Percentiles rank a stretch among this genome's conserved stretches.
These are phyloP conservation scores for Tragelaphus strepsiceros DNA, from an alignment of 2,113 vertebrate species.

Conservation along the genomic window DNA sequence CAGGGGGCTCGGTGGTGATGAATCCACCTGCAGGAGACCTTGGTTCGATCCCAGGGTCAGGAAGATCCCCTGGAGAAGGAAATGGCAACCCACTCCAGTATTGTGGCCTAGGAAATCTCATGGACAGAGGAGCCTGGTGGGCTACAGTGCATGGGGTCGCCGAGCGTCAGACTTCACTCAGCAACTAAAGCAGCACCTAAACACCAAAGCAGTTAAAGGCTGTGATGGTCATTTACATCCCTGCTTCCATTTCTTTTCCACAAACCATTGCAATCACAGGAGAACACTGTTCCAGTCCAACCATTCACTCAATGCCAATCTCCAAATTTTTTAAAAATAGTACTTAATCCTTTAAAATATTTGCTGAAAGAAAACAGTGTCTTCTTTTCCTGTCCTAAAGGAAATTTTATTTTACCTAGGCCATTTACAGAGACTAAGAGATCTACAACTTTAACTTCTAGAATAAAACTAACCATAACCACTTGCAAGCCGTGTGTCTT, in stretches of 20 bases:
- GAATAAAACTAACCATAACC: not conserved
- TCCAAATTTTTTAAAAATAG: conserved; percentile 14
- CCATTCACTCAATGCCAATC: not conserved
- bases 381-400: not conserved
- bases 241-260: not conserved
- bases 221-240: not conserved
- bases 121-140: not conserved
- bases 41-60: not conserved
- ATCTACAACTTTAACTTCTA: not conserved
- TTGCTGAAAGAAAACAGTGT: not conserved
- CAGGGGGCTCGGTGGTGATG: not conserved
- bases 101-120: not conserved
- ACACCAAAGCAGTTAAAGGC: not conserved
- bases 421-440: not conserved
- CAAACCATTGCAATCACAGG: not conserved
- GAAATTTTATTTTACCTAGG: conserved; percentile 8
- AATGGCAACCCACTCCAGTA: not conserved
- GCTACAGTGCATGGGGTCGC: not conserved
- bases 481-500: not conserved
- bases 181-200: not conserved
- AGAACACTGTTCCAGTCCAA: conserved; percentile 1
- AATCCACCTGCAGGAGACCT: not conserved
- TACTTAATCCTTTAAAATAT: conserved; percentile 37
- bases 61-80: not conserved
- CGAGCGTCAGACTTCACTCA: not conserved